Evolutionary conservation across 2,888 invertebrate species (phyloP).

Genomic region (Spatulosminthurus flaviceps): DNA sequence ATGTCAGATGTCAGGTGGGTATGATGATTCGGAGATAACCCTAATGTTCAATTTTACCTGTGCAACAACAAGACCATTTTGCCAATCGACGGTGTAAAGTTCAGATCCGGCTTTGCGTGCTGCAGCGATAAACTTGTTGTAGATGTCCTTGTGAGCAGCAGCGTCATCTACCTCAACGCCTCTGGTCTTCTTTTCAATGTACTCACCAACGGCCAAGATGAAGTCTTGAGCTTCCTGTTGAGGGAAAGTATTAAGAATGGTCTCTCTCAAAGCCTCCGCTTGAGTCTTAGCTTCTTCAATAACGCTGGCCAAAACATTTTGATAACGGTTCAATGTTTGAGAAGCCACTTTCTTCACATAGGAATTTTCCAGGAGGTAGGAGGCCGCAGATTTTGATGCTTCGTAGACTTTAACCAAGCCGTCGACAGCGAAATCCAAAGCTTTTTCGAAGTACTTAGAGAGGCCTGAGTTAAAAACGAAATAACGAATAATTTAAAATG

Average conservation of each 20-base stretch:
- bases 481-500: no score
- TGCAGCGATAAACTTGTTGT: conserved; percentile 71
- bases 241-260: conserved; percentile 53
- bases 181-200: conserved; percentile 75
- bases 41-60: conserved; percentile 56
- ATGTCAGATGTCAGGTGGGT: no score
- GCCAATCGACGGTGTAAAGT: conserved; percentile 63
- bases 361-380: conserved; percentile 49
- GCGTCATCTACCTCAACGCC: conserved; percentile 73
- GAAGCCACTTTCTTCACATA: conserved; percentile 67
- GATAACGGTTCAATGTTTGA: conserved; percentile 69
- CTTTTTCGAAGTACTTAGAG: conserved; percentile 65
- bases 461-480: conserved; percentile 64
- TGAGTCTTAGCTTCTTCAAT: conserved; percentile 69
- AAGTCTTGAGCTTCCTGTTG: conserved; percentile 72
- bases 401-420: conserved; percentile 50
- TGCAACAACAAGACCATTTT: conserved; percentile 66
- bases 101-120: conserved; percentile 68
- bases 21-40: no score
- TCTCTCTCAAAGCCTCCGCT: conserved; percentile 66
- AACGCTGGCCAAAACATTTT: conserved; percentile 68
- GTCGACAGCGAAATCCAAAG: conserved; percentile 58
- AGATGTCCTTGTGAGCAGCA: conserved; percentile 73
- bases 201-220: conserved; percentile 71
- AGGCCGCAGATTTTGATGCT: conserved; percentile 32